These are phyloP conservation scores for Athalia circularis DNA, from an alignment of 2,888 invertebrate genomes.

Conservation along the genomic window DNA sequence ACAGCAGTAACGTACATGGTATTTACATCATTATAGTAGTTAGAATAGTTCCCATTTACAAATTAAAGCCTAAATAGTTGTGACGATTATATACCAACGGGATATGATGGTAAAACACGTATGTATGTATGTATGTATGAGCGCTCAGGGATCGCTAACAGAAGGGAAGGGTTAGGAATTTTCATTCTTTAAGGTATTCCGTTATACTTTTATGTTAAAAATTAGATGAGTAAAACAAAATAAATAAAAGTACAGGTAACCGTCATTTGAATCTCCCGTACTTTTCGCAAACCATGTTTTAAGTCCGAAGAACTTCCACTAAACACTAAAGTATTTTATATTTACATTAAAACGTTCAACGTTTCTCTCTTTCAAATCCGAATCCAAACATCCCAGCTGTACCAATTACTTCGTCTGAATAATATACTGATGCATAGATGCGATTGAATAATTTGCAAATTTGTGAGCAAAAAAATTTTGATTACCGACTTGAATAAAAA, in stretches of 20 bases:
- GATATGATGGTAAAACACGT: neutral
- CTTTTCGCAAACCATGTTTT: constrained; percentile 17
- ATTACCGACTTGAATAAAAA: neutral
- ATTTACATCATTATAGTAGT: constrained; percentile 51
- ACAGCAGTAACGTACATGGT: constrained; percentile 41
- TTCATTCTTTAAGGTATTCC: neutral
- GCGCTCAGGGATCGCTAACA: neutral
- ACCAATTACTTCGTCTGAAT: constrained; percentile 7
- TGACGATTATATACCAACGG: constrained; percentile 23
- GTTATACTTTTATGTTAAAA: neutral
- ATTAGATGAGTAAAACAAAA: neutral
- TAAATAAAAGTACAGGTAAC: neutral
- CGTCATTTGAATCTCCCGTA: neutral
- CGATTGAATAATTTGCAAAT: neutral
- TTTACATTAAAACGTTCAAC: constrained; percentile 44
- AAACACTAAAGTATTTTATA: constrained; percentile 39
- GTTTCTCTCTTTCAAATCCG: constrained; percentile 21
- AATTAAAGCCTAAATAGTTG: constrained; percentile 38
- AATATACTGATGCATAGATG: constrained; percentile 19
- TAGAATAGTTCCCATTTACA: constrained; percentile 42
- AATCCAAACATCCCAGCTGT: constrained; percentile 17
- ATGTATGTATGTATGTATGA: neutral
- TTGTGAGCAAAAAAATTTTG: neutral
- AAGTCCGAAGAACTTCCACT: constrained; percentile 17
- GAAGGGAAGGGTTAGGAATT: constrained; percentile 27